Evolutionary conservation across 2,888 invertebrate species (phyloP), one percentile per base, ranked within the genome.

Genomic region (Rhabditoides inermis): DNA sequence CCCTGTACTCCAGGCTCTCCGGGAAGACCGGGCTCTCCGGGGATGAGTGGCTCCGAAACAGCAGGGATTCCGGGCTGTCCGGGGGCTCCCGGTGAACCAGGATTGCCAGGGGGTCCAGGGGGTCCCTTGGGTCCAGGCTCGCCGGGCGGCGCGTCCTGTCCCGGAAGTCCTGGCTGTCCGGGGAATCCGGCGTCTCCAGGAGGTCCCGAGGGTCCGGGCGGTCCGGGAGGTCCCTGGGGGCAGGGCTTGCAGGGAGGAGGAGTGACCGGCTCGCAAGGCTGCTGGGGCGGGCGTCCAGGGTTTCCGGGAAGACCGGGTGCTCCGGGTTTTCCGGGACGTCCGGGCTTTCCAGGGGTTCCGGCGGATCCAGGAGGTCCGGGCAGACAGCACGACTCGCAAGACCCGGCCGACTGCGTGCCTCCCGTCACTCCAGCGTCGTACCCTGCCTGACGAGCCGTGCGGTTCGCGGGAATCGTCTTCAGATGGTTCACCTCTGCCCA

Each of bases 181-280:
- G 57, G 51, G 36, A 60, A 56, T 60, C 69, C 67, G 49, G 54
- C 49, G 20, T 60, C 58, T 59, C 69, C 69, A 15, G 61, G 61
- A 20, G 60, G 54, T 56, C 66, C 68, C 49, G 60, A 57, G 3
- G 53, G 51, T 46, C 69, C 69, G 18, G 63, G 58, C 7, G 65
- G 64, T 30, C 70, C 70, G 6, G 66, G 56, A n/a, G 69, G 61
- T 44, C 63, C 68, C 15, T 53, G 49, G n/a, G 65, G 63, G 51
- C 67, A 69, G 1, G 60, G 65, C 37, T 64, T 67, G 57, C 60
- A 58, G 10, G 64, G 65, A 40, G 66, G 65, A 44, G 56, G 63
- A 56, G 53, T 61, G 53, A 68, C 53, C 40, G 65, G 65, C 51
- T 68, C 70, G 60, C 70, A 70, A 28, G 70, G 66, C 59, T 63